Conservation (phyloP, 2,797 vertebrate species). For the Catostomus latipinnis region DNA sequence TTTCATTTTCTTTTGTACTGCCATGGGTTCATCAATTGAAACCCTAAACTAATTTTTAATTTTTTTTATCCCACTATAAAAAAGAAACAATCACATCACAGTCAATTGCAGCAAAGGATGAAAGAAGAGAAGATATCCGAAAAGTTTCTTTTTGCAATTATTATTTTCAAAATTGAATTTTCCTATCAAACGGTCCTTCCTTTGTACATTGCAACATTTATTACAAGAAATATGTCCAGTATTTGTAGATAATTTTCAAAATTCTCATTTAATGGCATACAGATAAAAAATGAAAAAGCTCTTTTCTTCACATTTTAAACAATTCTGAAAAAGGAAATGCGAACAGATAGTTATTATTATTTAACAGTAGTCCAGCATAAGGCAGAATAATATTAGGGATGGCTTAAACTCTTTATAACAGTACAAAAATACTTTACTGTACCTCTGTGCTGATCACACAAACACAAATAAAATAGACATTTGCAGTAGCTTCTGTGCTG, state of each 20-base stretch:
- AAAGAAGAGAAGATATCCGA: not conserved
- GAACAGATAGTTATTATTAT: slow-evolving; percentile 12
- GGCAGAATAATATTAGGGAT: slow-evolving; percentile 21
- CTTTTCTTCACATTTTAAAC: not conserved
- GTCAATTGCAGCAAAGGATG: not conserved
- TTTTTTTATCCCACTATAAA: too few relatives aligned
- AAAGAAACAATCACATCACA: not conserved
- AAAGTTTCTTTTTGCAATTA: not conserved
- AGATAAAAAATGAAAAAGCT: not conserved
- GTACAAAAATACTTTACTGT: slow-evolving; percentile 25
- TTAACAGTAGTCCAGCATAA: slow-evolving; percentile 48
- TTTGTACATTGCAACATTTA: too few relatives aligned
- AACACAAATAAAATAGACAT: not conserved
- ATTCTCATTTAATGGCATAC: not conserved
- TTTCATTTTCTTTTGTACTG: too few relatives aligned
- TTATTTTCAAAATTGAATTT: not conserved
- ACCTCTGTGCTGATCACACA: not conserved
- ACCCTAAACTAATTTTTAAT: too few relatives aligned
- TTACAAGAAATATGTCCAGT: too few relatives aligned
- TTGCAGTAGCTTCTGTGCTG: slow-evolving; percentile 7
- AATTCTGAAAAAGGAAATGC: not conserved
- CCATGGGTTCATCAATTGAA: too few relatives aligned
- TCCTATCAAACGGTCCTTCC: too few relatives aligned
- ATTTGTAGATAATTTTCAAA: too few relatives aligned
- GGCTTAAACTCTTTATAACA: slow-evolving; percentile 18